phyloP scores from a whole-genome alignment of 2,888 invertebrate species.

The Protula sp. region DNA sequence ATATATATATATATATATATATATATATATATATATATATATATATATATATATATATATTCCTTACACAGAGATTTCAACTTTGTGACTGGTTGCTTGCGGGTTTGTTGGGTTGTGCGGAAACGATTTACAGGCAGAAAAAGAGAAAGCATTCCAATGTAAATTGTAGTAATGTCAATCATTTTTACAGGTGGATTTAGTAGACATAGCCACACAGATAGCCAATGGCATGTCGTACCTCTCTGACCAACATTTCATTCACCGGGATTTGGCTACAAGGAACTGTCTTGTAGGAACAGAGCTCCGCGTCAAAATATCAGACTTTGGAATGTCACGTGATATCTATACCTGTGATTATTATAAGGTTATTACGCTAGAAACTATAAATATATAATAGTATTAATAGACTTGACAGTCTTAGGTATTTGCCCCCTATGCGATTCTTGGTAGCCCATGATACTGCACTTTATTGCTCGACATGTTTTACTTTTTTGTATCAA shows the following conservation, averaged over 20 bases:
- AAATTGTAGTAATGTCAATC: too few species aligned
- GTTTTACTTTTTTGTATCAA: too few species aligned
- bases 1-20: too few species aligned
- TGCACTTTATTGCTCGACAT: too few species aligned
- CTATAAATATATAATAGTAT: not conserved
- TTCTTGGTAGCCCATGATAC: not conserved
- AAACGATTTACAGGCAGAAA: too few species aligned
- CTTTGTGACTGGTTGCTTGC: too few species aligned
- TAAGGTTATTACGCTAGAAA: slow-evolving; percentile 29
- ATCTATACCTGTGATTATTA: slow-evolving; percentile 50
- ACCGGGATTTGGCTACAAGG: slow-evolving; percentile 47
- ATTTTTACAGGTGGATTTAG: slow-evolving; percentile 30
- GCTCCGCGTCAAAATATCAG: slow-evolving; percentile 44
- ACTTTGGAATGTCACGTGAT: slow-evolving; percentile 48
- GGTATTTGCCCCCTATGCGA: not conserved
- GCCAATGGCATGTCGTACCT: slow-evolving; percentile 47
- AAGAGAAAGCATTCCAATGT: too few species aligned
- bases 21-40: too few species aligned
- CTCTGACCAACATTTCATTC: slow-evolving; percentile 44
- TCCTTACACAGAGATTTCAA: too few species aligned
- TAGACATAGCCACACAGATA: slow-evolving; percentile 45
- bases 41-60: too few species aligned
- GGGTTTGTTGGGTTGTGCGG: too few species aligned
- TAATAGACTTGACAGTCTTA: not conserved
- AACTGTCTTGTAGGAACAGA: slow-evolving; percentile 47